Evolutionary conservation across 1,140 invertebrate species (phyloP), one percentile per base, ranked within the genome.

Genomic region (Rhyzopertha dominica): DNA sequence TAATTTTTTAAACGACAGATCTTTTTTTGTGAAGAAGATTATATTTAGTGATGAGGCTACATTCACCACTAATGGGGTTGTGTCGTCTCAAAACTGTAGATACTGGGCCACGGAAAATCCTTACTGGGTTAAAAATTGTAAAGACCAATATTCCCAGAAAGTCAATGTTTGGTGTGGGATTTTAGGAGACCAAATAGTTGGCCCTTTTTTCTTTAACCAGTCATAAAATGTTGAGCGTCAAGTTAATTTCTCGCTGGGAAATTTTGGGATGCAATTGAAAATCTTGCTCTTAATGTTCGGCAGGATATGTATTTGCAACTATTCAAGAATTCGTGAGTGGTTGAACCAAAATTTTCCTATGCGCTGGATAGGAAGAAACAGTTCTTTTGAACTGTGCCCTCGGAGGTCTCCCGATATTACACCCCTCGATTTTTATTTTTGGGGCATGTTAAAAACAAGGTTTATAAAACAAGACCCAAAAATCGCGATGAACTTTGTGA

Each of bases 81-180:
- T 13, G 23, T 17, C 28, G 18, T 16, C 25, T 19, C 39, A 41
- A 41, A 29, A 41, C 30, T 24, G 26, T 41, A 2, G 24, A 14
- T 30, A 41, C 14, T 30, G 39, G 39, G 39, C 39, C 28, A 41
- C 1, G 30, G 24, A 41, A 29, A 41, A 41, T 18, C 12, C 10
- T 4, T 12, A 29, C 10, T 41, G 26, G 39, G 19, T 41, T n/a
- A n/a, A n/a, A n/a, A n/a, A n/a, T n/a, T n/a, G n/a, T 45, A 47
- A 47, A 34, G 34, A 30, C 13, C 41, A 38, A 44, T 49, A 49
- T 36, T 49, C 32, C 10, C 40, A 49, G 13, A 44, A 49, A 49
- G 41, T 49, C 9, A 35, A 36, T 29, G 42, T 45, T 5, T 39
- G 42, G 32, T 42, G 32, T 48, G 31, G 32, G 10, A 48, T 48